Base-by-base conservation (phyloP, 2,797 vertebrate species). In the Ctenopoma multispine region DNA sequence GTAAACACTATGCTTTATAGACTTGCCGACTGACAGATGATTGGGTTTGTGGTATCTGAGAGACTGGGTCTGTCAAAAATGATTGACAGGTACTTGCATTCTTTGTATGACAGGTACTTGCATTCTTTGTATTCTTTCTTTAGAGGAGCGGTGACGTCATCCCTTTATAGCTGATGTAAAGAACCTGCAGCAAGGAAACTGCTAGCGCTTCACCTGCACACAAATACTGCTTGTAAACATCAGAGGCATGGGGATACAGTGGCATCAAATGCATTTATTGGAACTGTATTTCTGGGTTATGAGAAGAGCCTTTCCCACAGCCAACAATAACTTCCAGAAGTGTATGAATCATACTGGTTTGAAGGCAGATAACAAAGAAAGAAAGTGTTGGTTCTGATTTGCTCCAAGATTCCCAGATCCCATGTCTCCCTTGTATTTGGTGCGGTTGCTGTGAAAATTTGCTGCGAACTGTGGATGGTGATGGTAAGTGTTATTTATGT, bases 1-100 rank as follows among this genome's bases (percentile, higher is more conserved):
- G 75, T 90, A 92, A 92, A 93, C 80, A 84, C 78, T 57, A 67
- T 76, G 77, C 80, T 90, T 85, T 87, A 81, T 80, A 84, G 86
- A 79, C 48, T 77, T 82, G 76, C 75, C 66, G 75, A 88, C 75
- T 91, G 89, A 89, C 72, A 79, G 72, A 82, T 81, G 72, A 85
- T 77, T 86, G 64, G 48, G 59, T 81, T 89, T 84, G 58, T 77
- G 76, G 60, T 66, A 77, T 77, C 53, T 63, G 60, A 74, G 54
- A 78, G 76, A 72, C 67, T 6, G 24, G 67, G 61, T 82, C 77
- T 79, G 65, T 83, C 66, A 79, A 80, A 46, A 76, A 59, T 89
- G 82, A 87, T 47, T 85, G 88, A 87, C 84, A 88, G 78, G 65
- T 1, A 21, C 72, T 54, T 38, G 57, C 54, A 53, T 72, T 81